A percentile compares a stretch with the other conserved stretches of the same genome.
Evolutionary conservation across 2,888 invertebrate genomes (phyloP).

Genomic region (Patella caerulea): DNA sequence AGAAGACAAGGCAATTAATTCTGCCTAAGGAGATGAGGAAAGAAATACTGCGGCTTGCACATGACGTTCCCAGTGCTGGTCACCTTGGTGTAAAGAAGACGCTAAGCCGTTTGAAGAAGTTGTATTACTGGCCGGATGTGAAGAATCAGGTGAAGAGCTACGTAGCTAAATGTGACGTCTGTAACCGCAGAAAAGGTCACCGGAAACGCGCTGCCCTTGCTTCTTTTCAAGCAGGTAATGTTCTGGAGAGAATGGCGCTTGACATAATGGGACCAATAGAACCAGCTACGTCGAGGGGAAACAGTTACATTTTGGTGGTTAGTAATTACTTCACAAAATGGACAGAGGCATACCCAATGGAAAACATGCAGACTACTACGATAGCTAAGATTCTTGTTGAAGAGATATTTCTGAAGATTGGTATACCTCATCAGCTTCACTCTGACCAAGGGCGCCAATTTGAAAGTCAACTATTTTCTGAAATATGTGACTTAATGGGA

Average conservation of each 20-base stretch:
- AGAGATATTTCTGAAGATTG: conserved; percentile 29
- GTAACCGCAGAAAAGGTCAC: not conserved
- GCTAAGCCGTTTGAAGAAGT: not conserved
- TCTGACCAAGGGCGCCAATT: conserved; percentile 35
- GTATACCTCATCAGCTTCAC: conserved; percentile 29
- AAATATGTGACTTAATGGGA: conserved; percentile 29
- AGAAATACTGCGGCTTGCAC: not conserved
- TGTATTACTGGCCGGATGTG: not conserved
- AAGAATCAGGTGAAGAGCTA: not conserved
- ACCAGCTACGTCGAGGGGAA: conserved; percentile 20
- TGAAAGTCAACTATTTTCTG: conserved; percentile 32
- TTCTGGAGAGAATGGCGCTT: conserved; percentile 33
- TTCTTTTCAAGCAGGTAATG: conserved; percentile 12
- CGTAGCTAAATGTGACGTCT: not conserved
- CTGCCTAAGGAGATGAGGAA: too few relatives aligned
- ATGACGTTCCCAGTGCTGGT: not conserved
- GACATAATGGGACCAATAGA: conserved; percentile 31
- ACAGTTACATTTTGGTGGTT: conserved; percentile 15
- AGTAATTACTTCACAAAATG: conserved; percentile 1
- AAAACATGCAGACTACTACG: not conserved
- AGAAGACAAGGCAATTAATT: too few relatives aligned
- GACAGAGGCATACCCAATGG: not conserved
- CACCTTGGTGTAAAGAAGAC: not conserved
- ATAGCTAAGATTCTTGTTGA: conserved; percentile 30
- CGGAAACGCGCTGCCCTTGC: not conserved